Evolutionary conservation across 2,797 vertebrate species (phyloP).

Genomic region (Erethizon dorsatum): DNA sequence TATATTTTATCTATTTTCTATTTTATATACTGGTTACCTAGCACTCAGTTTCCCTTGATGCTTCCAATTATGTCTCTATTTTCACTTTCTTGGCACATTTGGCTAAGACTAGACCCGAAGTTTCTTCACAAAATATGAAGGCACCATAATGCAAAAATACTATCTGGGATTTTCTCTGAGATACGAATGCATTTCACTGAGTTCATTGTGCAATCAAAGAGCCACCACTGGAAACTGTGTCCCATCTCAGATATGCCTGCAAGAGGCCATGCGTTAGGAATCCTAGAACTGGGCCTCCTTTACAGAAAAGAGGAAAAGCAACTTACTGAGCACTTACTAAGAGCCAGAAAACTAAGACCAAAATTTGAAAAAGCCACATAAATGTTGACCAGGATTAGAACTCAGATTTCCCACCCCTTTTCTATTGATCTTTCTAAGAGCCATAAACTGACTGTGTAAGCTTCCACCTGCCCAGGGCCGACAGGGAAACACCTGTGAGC

Average conservation of each 20-base stretch:
- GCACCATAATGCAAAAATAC: neutral
- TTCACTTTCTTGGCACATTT: neutral
- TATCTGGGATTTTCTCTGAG: neutral
- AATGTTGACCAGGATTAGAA: constrained; percentile 12
- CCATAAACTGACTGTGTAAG: neutral
- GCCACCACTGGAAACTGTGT: neutral
- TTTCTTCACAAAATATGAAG: constrained; percentile 19
- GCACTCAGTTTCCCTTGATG: neutral
- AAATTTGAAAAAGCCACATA: constrained; percentile 8
- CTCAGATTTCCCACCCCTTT: neutral
- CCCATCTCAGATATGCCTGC: neutral
- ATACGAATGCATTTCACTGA: neutral
- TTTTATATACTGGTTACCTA: neutral
- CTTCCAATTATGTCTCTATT: neutral
- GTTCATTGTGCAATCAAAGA: neutral
- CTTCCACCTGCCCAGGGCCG: neutral
- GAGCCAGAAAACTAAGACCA: constrained; percentile 8
- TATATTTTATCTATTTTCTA: no score
- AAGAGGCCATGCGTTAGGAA: neutral
- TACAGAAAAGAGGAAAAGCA: neutral
- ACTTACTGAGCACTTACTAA: neutral
- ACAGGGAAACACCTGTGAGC: neutral
- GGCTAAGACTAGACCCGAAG: neutral
- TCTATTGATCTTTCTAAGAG: constrained; percentile 25
- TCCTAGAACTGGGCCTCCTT: neutral